phyloP scores from a whole-genome alignment of 1,140 invertebrate genomes.

The Brachionus koreanus region DNA sequence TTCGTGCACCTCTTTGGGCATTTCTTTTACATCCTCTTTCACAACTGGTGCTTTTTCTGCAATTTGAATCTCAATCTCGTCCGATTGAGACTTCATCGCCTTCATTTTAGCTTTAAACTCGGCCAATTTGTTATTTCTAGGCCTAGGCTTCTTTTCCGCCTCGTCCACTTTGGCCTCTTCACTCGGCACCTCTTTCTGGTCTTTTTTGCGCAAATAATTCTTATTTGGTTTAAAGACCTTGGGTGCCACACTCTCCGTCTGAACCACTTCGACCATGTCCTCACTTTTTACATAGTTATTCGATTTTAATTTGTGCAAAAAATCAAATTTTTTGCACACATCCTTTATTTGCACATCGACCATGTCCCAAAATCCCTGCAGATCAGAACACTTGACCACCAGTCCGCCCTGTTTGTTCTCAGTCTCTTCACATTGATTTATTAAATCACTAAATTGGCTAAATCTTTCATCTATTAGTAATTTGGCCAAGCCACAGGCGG shows the following conservation, averaged over 20 bases:
- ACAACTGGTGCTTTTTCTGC: background rate
- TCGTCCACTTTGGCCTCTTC: background rate
- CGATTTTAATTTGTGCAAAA: background rate
- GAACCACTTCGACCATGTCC: background rate
- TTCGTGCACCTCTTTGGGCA: background rate
- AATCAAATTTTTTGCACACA: background rate
- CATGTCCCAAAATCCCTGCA: conserved; percentile 43
- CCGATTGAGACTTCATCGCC: background rate
- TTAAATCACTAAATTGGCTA: conserved; percentile 20
- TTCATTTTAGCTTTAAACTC: conserved; percentile 41
- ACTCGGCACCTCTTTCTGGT: background rate
- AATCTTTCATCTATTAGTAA: conserved; percentile 26
- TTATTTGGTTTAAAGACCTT: background rate
- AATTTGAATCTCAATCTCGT: conserved; percentile 1
- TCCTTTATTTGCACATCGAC: conserved; percentile 30
- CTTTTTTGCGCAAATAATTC: conserved; percentile 38
- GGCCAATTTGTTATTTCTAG: background rate
- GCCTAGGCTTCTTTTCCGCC: background rate
- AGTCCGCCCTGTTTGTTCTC: background rate
- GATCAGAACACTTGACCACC: conserved; percentile 6
- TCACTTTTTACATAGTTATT: conserved; percentile 13
- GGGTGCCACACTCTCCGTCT: background rate
- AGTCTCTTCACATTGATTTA: conserved; percentile 23
- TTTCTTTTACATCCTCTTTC: background rate
- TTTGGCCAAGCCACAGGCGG: conserved; percentile 32